Base-by-base conservation (phyloP, 2,113 vertebrate species). In the Coptodon bakossiorum region DNA sequence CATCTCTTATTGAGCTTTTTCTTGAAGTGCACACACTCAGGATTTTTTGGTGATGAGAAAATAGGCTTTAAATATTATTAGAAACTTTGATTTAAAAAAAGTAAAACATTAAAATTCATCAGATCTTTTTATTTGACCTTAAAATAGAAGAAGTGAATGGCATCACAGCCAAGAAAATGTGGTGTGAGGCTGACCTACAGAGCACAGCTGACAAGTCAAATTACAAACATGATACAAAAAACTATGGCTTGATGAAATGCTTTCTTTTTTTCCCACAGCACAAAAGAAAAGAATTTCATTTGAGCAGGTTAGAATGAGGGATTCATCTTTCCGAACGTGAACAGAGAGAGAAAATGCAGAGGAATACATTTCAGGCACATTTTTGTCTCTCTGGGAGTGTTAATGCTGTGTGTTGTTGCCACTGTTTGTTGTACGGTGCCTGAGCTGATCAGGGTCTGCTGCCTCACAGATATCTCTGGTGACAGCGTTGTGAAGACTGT, bases 221-320 rank as follows among this genome's bases (percentile, higher is more conserved):
- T 93, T 89, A 88, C 82, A 90, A 81, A 82, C 59, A 34, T 76
- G 63, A 85, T 52, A 71, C 40, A 83, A 87, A 38, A 91, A 36
- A 63, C 27, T 66, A 82, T 83, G 71, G 45, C 57, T 81, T 85
- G 66, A 90, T 90, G 27, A 89, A 92, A 90, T 78, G 81, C 81
- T 68, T 71, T 82, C 78, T 89, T 80, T 7, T n/a, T 38, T 66
- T 19, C 10, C 43, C 40, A 29, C 66, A 61, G 31, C 80, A 78
- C 80, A 85, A 88, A 81, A 87, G 81, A 73, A 50, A 89, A 54
- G 10, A 85, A 90, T 91, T 91, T 73, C 88, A 81, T 94, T 90
- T 89, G 68, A 88, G 82, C 19, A 53, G 24, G 86, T 87, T 80
- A 57, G 2, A 50, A 68, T 80, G 54, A 87, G 29, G 71, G 40